Conservation (phyloP, 2,888 invertebrate species). For the Andrena trimmerana region DNA sequence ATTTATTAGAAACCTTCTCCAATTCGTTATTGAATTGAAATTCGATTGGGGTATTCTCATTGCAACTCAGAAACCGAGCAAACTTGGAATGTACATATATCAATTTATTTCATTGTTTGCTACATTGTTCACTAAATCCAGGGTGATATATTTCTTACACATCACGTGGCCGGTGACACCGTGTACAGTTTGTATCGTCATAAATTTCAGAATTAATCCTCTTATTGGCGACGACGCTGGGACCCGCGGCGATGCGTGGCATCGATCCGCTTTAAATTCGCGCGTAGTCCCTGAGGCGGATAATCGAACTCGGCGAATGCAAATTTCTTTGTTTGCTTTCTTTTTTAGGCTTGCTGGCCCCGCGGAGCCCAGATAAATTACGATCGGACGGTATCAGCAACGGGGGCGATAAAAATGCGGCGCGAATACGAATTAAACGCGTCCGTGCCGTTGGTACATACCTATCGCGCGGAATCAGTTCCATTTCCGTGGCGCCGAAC, state of each 20-base stretch:
- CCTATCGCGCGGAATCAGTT: slow-evolving; percentile 6
- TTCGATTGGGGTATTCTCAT: no score
- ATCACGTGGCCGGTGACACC: no score
- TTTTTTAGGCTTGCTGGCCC: not conserved
- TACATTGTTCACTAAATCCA: no score
- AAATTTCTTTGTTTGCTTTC: not conserved
- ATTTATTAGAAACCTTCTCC: no score
- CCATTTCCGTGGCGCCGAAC: not conserved
- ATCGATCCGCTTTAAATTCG: not conserved
- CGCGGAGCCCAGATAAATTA: slow-evolving; percentile 2
- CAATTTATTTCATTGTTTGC: no score
- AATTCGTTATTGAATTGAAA: no score
- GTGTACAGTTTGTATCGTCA: not conserved
- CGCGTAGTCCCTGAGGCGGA: not conserved
- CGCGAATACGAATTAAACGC: slow-evolving; percentile 21
- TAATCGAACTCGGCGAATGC: not conserved
- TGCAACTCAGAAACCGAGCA: no score
- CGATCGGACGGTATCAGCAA: not conserved
- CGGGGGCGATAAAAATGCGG: slow-evolving; percentile 2
- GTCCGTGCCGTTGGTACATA: not conserved
- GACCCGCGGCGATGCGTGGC: not conserved
- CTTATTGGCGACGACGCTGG: not conserved
- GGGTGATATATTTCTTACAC: no score
- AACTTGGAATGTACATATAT: no score
- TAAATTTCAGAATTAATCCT: not conserved